A percentile compares a stretch with the other conserved stretches of the same genome.
phyloP scores from a whole-genome alignment of 2,888 invertebrate genomes.

The Aplocera efformata region DNA sequence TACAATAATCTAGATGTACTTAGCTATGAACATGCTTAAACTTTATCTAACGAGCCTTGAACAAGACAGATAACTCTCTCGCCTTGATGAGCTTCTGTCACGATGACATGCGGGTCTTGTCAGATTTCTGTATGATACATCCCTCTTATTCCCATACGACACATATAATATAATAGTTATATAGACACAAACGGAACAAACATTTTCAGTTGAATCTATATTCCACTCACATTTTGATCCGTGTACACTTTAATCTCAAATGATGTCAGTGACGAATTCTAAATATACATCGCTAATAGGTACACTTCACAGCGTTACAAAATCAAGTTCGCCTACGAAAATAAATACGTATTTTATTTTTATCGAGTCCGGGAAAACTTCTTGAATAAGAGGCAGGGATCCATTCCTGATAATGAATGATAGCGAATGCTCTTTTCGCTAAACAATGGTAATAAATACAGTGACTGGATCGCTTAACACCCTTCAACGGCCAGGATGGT shows the following conservation, averaged over 20 bases:
- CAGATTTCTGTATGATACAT: constrained; percentile 16
- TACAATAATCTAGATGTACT: no score
- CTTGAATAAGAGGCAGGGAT: constrained; percentile 43
- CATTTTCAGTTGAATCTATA: no score
- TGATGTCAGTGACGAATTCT: no score
- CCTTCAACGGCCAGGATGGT: constrained; percentile 42
- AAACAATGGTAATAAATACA: constrained; percentile 80
- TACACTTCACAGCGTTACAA: constrained; percentile 8
- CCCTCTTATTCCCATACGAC: no score
- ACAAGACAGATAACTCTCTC: constrained; percentile 34
- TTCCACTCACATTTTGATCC: no score
- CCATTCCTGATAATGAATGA: constrained; percentile 65
- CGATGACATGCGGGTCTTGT: constrained; percentile 41
- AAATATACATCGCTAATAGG: constrained; percentile 6
- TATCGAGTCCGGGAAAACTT: constrained; percentile 32
- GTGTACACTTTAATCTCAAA: no score
- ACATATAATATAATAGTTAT: no score
- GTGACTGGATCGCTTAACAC: constrained; percentile 66
- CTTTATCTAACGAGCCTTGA: constrained; percentile 49
- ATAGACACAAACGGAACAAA: no score
- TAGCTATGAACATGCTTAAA: no score
- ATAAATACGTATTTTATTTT: constrained; percentile 27
- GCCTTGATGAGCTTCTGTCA: constrained; percentile 37
- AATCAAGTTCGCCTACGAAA: constrained; percentile 11
- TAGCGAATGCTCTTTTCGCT: constrained; percentile 69